These are phyloP conservation scores for Onychomys torridus DNA, from an alignment of 2,797 vertebrate species.

Conservation along the genomic window DNA sequence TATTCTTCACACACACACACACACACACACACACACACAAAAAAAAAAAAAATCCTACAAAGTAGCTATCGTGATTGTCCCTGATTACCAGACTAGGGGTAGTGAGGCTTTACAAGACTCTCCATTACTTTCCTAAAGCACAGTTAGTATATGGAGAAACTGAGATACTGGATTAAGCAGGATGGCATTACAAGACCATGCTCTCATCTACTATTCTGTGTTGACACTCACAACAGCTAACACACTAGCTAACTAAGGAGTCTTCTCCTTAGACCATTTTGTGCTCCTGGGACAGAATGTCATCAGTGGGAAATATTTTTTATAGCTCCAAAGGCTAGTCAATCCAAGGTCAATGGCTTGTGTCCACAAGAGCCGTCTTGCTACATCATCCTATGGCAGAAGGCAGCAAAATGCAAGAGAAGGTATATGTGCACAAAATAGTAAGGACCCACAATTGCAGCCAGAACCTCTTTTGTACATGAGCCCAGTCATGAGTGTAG, in stretches of 20 bases:
- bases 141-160: neutral
- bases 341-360: neutral
- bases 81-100: neutral
- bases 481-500: neutral
- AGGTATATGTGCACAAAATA: neutral
- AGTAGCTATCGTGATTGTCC: neutral
- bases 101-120: constrained; percentile 9
- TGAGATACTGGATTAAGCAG: neutral
- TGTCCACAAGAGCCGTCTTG: neutral
- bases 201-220: neutral
- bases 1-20: neutral
- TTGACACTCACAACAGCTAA: neutral
- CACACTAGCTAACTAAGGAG: neutral
- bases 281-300: neutral
- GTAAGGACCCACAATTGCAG: neutral
- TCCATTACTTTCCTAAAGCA: neutral
- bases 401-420: neutral
- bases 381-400: neutral
- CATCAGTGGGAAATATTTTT: neutral
- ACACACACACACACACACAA: too few relatives aligned
- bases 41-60: neutral
- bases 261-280: neutral
- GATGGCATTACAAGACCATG: accelerated
- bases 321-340: neutral
- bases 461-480: neutral